Evolutionary conservation across 2,888 invertebrate genomes (phyloP).

Genomic region (Pyrochroa serraticornis): DNA sequence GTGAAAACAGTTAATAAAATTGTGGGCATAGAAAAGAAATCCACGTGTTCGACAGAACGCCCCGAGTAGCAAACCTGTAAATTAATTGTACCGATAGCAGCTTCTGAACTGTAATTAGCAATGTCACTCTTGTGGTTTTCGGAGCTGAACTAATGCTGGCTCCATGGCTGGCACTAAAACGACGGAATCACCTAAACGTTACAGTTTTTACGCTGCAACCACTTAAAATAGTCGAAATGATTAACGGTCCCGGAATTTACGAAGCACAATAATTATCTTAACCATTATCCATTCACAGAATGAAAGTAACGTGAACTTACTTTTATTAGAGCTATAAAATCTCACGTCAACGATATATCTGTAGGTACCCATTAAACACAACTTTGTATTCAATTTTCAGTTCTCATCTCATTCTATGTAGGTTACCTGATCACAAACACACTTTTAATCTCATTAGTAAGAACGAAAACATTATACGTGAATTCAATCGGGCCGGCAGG

Average conservation of each 20-base stretch:
- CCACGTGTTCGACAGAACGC: too few relatives aligned
- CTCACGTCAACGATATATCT: neutral
- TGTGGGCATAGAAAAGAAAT: too few relatives aligned
- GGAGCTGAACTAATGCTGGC: slow-evolving; percentile 21
- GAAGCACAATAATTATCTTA: neutral
- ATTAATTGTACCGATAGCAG: too few relatives aligned
- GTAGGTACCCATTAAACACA: neutral
- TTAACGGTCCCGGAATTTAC: too few relatives aligned
- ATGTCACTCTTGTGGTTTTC: slow-evolving; percentile 23
- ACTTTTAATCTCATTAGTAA: slow-evolving; percentile 10
- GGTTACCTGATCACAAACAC: slow-evolving; percentile 12
- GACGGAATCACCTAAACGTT: too few relatives aligned
- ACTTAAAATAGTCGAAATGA: too few relatives aligned
- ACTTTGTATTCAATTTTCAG: slow-evolving; percentile 4
- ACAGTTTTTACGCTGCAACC: too few relatives aligned
- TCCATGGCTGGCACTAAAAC: too few relatives aligned
- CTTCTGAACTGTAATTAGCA: neutral
- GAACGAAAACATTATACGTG: slow-evolving; percentile 1
- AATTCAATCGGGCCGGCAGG: too few relatives aligned
- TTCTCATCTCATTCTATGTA: neutral
- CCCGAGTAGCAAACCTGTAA: too few relatives aligned
- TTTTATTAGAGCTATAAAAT: slow-evolving; percentile 1
- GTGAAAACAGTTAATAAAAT: too few relatives aligned
- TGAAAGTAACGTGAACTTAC: slow-evolving; percentile 16
- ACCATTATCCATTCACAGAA: slow-evolving; percentile 2